Percentiles rank a stretch among this genome's conserved stretches.
phyloP scores from a whole-genome alignment of 2,888 invertebrate genomes.

The Cecidostiba fungosa region DNA sequence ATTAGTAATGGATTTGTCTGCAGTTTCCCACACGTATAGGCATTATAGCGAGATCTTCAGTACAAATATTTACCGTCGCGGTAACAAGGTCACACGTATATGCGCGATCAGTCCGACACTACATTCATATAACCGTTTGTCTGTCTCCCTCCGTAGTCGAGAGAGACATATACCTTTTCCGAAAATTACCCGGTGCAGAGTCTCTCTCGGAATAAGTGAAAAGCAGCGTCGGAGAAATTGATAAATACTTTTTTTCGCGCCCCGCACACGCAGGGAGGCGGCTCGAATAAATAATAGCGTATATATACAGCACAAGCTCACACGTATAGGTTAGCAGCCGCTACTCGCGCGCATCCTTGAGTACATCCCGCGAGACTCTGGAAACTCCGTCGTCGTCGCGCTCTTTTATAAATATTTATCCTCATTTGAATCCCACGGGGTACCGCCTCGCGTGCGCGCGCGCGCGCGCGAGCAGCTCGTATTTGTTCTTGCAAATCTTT shows the following conservation, averaged over 20 bases:
- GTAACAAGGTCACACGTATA: conserved; percentile 22
- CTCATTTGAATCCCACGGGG: conserved; percentile 76
- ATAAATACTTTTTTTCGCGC: conserved; percentile 66
- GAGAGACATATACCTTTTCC: background rate
- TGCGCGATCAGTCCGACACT: background rate
- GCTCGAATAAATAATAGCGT: conserved; percentile 60
- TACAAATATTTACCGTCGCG: conserved; percentile 1
- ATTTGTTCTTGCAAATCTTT: conserved; percentile 78
- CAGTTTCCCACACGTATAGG: conserved; percentile 5
- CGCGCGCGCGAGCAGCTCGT: conserved; percentile 57
- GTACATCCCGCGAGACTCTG: conserved; percentile 60
- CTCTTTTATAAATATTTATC: conserved; percentile 79
- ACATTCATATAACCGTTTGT: too few relatives aligned
- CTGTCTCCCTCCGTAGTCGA: too few relatives aligned
- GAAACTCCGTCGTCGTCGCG: conserved; percentile 61
- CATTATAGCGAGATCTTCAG: background rate
- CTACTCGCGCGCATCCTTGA: conserved; percentile 48
- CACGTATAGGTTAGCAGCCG: background rate
- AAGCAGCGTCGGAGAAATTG: conserved; percentile 38
- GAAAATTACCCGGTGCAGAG: background rate
- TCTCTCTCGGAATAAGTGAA: background rate
- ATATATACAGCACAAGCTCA: background rate
- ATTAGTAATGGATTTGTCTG: conserved; percentile 47
- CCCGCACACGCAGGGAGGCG: background rate
- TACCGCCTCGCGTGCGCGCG: conserved; percentile 56